These are phyloP conservation scores for Thunnus maccoyii DNA, from an alignment of 2,113 vertebrate genomes.

Conservation along the genomic window DNA sequence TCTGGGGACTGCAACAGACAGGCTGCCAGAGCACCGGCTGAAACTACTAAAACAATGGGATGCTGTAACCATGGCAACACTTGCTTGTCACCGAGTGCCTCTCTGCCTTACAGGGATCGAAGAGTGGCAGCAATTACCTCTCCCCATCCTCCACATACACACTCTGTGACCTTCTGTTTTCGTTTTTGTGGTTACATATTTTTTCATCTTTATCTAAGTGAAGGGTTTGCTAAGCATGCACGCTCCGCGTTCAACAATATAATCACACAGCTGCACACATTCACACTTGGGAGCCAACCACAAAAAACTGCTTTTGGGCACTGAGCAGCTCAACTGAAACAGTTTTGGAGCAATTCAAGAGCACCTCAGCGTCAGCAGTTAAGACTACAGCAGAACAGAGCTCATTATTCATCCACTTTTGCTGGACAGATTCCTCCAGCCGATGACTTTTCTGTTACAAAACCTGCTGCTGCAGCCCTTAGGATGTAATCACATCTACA, in stretches of 20 bases:
- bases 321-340: background rate
- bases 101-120: constrained; percentile 27
- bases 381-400: too few species aligned
- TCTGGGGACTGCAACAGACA: background rate
- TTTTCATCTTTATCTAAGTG: too few species aligned
- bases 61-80: constrained; percentile 60
- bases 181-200: background rate
- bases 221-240: background rate
- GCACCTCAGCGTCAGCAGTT: too few species aligned
- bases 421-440: background rate
- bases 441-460: too few species aligned
- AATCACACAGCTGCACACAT: constrained; percentile 7
- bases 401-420: background rate
- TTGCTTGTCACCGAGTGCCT: background rate
- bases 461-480: too few species aligned
- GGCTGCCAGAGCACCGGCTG: background rate
- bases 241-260: background rate
- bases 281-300: constrained; percentile 13
- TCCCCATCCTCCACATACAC: background rate
- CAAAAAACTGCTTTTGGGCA: background rate
- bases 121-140: constrained; percentile 5
- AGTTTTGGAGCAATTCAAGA: background rate
- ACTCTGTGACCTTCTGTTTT: constrained; percentile 1
- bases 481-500: too few species aligned
- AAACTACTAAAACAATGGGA: constrained; percentile 1